A percentile compares a stretch with the other conserved stretches of the same genome.
Evolutionary conservation across 2,888 invertebrate genomes (phyloP).

Genomic region (Azorinus chamasolen): DNA sequence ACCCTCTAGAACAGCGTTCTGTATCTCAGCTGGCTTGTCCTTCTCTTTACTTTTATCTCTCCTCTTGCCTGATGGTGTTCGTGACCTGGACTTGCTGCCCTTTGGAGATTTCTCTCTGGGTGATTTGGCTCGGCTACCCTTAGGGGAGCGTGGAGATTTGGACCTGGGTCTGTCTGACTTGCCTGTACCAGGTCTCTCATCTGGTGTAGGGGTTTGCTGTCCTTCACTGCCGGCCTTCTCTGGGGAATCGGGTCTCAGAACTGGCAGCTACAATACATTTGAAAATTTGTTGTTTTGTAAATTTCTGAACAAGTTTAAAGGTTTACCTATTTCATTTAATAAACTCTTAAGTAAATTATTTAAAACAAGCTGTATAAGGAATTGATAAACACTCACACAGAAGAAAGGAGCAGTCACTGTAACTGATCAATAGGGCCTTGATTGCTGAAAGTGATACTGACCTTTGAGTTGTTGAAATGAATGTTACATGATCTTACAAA

Average conservation of each 20-base stretch:
- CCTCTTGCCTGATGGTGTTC: constrained; percentile 80
- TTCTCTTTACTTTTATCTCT: constrained; percentile 78
- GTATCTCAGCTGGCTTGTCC: constrained; percentile 65
- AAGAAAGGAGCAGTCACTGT: no score
- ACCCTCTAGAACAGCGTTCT: neutral
- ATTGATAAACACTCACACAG: no score
- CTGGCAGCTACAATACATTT: constrained; percentile 68
- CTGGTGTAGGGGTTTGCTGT: constrained; percentile 67
- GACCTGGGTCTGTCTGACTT: constrained; percentile 72
- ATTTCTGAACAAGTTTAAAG: no score
- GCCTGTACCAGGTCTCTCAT: constrained; percentile 69
- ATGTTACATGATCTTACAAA: no score
- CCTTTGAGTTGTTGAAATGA: no score
- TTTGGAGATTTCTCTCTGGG: constrained; percentile 75
- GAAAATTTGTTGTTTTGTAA: no score
- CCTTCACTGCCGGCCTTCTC: constrained; percentile 69
- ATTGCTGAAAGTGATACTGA: no score
- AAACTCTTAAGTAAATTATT: neutral
- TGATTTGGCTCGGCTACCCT: constrained; percentile 71
- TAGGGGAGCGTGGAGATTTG: constrained; percentile 68
- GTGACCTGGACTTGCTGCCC: constrained; percentile 70
- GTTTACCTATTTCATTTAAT: no score
- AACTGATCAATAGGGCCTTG: no score
- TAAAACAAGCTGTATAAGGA: no score
- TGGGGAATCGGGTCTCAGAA: constrained; percentile 76